These are phyloP conservation scores for Sanderia malayensis DNA, from an alignment of 30 jellyfish, hydroid and myxozoan genomes.

Conservation along the genomic window DNA sequence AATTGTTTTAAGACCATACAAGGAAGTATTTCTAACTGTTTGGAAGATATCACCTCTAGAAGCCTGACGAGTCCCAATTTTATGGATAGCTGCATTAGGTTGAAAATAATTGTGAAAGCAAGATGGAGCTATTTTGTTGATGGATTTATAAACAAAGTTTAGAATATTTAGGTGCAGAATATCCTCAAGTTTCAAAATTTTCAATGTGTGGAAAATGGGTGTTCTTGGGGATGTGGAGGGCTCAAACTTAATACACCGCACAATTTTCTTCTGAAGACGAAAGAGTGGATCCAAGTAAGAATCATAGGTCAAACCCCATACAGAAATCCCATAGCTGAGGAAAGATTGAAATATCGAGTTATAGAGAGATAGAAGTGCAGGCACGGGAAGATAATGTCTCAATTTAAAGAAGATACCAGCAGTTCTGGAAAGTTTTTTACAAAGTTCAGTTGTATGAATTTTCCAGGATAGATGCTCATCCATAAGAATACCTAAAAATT, in stretches of 20 bases:
- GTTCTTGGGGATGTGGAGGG: slow-evolving; percentile 8
- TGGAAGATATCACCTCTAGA: too few species aligned
- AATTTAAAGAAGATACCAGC: slow-evolving; percentile 7
- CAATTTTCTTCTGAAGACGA: too few species aligned
- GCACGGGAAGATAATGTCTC: slow-evolving; percentile 18
- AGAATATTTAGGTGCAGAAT: slow-evolving; percentile 15
- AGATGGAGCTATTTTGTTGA: slow-evolving; percentile 5
- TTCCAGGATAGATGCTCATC: slow-evolving; percentile 53
- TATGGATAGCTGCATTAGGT: not conserved
- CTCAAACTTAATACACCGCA: slow-evolving; percentile 17
- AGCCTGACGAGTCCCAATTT: slow-evolving; percentile 4
- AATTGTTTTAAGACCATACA: too few species aligned
- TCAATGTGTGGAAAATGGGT: slow-evolving; percentile 8
- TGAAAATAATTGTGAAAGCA: not conserved
- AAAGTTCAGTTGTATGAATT: slow-evolving; percentile 33
- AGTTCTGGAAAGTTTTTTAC: slow-evolving; percentile 13
- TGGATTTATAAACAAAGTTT: slow-evolving; percentile 21
- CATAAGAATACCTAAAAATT: too few species aligned
- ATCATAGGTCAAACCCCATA: slow-evolving; percentile 34
- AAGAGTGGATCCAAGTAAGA: too few species aligned
- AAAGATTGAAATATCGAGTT: slow-evolving; percentile 31
- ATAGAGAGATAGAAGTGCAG: too few species aligned
- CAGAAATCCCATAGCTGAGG: slow-evolving; percentile 22
- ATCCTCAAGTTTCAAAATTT: slow-evolving; percentile 29
- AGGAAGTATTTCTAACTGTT: too few species aligned